Percentiles rank a stretch among this genome's conserved stretches.
Conservation (phyloP, 2,888 invertebrate species). For the Patella ulyssiponensis region DNA sequence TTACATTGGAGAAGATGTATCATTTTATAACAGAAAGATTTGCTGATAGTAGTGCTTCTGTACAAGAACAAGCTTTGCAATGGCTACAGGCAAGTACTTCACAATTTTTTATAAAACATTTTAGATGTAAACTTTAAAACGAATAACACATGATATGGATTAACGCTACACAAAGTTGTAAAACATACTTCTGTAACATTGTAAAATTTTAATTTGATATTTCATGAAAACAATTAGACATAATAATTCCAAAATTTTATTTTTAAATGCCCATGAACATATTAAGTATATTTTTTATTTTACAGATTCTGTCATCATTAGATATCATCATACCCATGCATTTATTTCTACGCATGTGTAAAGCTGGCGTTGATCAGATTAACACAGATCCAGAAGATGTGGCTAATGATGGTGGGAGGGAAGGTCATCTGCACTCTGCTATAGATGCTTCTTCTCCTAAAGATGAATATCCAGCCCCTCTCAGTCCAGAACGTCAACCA, state of each 20-base stretch:
- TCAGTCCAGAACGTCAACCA: slow-evolving; percentile 58
- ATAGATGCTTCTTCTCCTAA: slow-evolving; percentile 45
- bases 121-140: too few species aligned
- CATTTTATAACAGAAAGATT: slow-evolving; percentile 92
- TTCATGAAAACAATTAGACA: not conserved
- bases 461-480: slow-evolving; percentile 60
- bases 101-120: too few species aligned
- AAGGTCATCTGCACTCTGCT: slow-evolving; percentile 45
- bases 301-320: slow-evolving; percentile 81
- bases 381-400: slow-evolving; percentile 43
- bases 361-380: slow-evolving; percentile 82
- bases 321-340: slow-evolving; percentile 91
- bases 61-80: slow-evolving; percentile 74
- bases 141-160: too few species aligned
- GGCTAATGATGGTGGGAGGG: slow-evolving; percentile 32
- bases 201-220: not conserved
- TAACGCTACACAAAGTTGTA: too few species aligned
- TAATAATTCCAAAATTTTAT: not conserved
- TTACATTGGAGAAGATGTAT: slow-evolving; percentile 95
- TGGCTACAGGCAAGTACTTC: slow-evolving; percentile 72
- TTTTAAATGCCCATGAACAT: not conserved
- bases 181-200: too few species aligned
- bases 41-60: slow-evolving; percentile 68
- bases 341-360: slow-evolving; percentile 91
- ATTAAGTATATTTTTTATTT: not conserved